Conservation (phyloP, 2,888 invertebrate species). For the Carterocephalus palaemon region DNA sequence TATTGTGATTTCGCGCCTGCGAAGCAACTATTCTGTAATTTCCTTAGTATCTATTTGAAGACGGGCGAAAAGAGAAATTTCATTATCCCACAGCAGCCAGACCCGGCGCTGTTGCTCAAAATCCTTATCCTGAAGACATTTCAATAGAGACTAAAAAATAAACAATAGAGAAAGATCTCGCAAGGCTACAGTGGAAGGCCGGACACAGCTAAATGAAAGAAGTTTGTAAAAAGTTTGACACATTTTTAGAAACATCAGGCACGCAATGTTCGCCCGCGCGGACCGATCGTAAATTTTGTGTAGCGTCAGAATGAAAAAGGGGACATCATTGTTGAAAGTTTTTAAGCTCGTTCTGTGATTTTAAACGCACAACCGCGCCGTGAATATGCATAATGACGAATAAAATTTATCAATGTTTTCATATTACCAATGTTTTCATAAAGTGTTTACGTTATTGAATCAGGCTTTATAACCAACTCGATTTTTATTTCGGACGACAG, state of each 20-base stretch:
- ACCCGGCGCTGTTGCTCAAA: constrained; percentile 59
- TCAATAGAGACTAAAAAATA: constrained; percentile 74
- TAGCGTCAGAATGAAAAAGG: constrained; percentile 77
- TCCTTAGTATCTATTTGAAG: constrained; percentile 4
- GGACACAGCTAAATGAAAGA: constrained; percentile 75
- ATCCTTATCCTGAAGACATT: constrained; percentile 63
- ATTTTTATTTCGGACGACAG: not conserved
- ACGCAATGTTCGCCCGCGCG: constrained; percentile 68
- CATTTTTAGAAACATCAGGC: constrained; percentile 78
- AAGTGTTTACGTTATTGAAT: constrained; percentile 20
- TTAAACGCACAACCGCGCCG: constrained; percentile 49
- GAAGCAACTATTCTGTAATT: constrained; percentile 2
- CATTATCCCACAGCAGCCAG: constrained; percentile 57
- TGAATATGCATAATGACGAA: constrained; percentile 51
- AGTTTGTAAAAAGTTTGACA: constrained; percentile 78
- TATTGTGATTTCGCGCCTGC: not conserved
- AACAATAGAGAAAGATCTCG: constrained; percentile 66
- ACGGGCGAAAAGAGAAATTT: constrained; percentile 54
- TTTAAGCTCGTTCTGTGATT: constrained; percentile 63
- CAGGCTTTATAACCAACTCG: constrained; percentile 10
- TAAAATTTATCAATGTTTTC: constrained; percentile 35
- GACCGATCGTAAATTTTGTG: constrained; percentile 71
- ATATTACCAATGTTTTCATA: constrained; percentile 12
- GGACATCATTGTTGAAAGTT: constrained; percentile 75
- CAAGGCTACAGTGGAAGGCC: constrained; percentile 71